Conservation (phyloP, 92 coral and sea anemone genomes). For the Epizoanthus scotinus region DNA sequence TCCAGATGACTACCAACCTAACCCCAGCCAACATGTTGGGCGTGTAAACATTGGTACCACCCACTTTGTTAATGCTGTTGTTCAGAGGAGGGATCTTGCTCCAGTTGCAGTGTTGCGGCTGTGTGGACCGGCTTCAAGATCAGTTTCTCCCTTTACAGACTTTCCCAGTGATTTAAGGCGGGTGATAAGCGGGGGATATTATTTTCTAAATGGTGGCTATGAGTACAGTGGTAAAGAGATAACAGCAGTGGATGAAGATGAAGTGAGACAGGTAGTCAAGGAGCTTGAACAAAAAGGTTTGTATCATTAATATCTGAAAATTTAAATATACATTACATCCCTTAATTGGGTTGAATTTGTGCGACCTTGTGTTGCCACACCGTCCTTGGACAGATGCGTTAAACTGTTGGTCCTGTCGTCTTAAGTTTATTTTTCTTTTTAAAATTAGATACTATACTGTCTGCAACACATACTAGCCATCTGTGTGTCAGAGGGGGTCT, state of each 20-base stretch:
- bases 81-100: constrained; percentile 75
- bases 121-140: constrained; percentile 86
- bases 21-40: constrained; percentile 50
- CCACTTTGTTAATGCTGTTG: constrained; percentile 93
- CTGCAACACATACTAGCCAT: too few species aligned
- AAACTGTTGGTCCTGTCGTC: too few species aligned
- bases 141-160: constrained; percentile 87
- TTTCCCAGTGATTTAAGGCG: constrained; percentile 81
- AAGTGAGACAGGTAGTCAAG: constrained; percentile 58
- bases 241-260: constrained; percentile 63
- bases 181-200: constrained; percentile 65
- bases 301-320: neutral
- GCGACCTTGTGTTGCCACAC: too few species aligned
- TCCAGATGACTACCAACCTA: constrained; percentile 60
- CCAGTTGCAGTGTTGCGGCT: constrained; percentile 84
- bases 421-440: too few species aligned
- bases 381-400: too few species aligned
- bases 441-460: too few species aligned
- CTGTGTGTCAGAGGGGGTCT: too few species aligned
- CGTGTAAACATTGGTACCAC: constrained; percentile 96
- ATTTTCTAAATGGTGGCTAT: constrained; percentile 86
- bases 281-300: constrained; percentile 70
- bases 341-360: too few species aligned
- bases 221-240: constrained; percentile 74
- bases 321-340: too few species aligned